Evolutionary conservation across 2,888 invertebrate genomes (phyloP).

Genomic region (Chrysolina haemoptera): DNA sequence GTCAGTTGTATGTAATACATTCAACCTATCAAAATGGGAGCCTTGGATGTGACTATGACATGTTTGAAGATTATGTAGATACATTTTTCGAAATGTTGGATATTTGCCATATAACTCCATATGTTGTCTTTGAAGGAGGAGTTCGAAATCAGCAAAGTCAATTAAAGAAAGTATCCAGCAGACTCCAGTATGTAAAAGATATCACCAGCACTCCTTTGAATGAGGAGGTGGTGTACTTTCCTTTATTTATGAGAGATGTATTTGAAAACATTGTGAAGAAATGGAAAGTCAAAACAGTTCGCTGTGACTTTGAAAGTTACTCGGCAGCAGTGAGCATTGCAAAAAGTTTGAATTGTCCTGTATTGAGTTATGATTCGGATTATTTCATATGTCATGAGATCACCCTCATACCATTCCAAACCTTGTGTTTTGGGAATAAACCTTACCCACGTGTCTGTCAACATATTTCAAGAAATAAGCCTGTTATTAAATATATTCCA

Average conservation of each 20-base stretch:
- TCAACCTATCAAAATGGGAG: constrained; percentile 73
- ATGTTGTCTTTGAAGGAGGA: constrained; percentile 84
- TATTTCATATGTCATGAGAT: constrained; percentile 83
- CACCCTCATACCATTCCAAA: constrained; percentile 84
- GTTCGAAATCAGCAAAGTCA: constrained; percentile 66
- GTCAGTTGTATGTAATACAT: constrained; percentile 78
- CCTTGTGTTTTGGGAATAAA: constrained; percentile 65
- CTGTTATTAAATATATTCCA: constrained; percentile 69
- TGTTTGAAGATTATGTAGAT: constrained; percentile 76
- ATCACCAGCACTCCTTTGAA: constrained; percentile 71
- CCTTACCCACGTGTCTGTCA: not conserved
- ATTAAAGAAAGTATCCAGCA: constrained; percentile 45
- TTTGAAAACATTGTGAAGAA: constrained; percentile 80
- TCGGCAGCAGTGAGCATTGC: constrained; percentile 88
- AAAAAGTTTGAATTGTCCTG: constrained; percentile 67
- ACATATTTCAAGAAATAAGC: constrained; percentile 54
- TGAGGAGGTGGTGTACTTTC: constrained; percentile 70
- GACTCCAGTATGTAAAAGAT: constrained; percentile 57
- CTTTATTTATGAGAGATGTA: constrained; percentile 81
- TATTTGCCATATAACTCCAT: constrained; percentile 80
- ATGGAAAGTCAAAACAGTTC: constrained; percentile 77
- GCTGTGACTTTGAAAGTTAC: constrained; percentile 92
- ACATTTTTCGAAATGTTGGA: constrained; percentile 80
- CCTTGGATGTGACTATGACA: constrained; percentile 91
- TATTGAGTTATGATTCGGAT: constrained; percentile 38